Base-by-base conservation (phyloP, 2,797 vertebrate genomes). In the Danionella dracula region DNA sequence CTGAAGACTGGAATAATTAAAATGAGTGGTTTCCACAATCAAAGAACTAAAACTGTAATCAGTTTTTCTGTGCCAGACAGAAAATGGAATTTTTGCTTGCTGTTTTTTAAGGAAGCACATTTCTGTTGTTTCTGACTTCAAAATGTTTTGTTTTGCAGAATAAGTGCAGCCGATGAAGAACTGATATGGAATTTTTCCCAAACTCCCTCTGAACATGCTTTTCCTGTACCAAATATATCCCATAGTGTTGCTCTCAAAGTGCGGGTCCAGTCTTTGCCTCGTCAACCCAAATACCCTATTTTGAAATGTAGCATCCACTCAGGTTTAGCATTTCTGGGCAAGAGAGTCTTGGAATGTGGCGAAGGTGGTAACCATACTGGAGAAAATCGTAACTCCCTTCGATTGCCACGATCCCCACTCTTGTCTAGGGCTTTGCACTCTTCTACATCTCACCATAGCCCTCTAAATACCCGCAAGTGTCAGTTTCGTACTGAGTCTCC, bases 211-310 rank as follows among this genome's bases (percentile, higher is more conserved):
- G 97, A 97, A 76, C 97, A 99, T 38, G 89, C 97, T 74, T 99
- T 99, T 81, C 96, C 97, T 9, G 86, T 98, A 73, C 95, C 97
- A 54, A 96, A 93, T 8, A 92, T 99, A 31, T 98, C 97, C 72
- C 94, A 97, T 84, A 97, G 90, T 2, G 92, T 98, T 71, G 95
- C 96, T 62, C 92, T 99, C 87, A 96, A 93, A 85, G 93, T 99
- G 73, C 93, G 89, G 0, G 96, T 99, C 58, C 96, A 98, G 87
- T 98, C 97, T 5, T 85, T 99, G 71, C 97, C 97, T 48, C 91
- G 96, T 81, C 96, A 99, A 68, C 95, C 96, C 7, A 94, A 90
- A 80, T 98, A 98, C 74, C 97, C 97, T 4, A 88, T 92, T 69
- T 66, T 99, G 74, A 92, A 92, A 34, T 99, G 97, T 75, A 98